A percentile compares a stretch with the other conserved stretches of the same genome.
phyloP scores from a whole-genome alignment of 2,888 invertebrate genomes.

The Calliphora vomitoria region DNA sequence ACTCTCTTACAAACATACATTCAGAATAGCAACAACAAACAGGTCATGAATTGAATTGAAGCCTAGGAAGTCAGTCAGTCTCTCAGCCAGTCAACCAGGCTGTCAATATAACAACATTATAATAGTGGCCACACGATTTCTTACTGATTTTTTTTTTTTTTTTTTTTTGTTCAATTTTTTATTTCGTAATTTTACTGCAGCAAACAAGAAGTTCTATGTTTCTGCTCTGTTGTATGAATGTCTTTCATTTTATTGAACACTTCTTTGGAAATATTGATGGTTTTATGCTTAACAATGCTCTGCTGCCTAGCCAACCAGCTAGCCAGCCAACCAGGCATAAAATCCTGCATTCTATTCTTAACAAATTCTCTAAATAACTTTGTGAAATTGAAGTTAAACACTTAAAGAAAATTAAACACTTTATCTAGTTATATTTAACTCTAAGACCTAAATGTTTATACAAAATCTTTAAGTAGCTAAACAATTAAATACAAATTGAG shows the following conservation, averaged over 20 bases:
- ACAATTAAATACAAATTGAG: not conserved
- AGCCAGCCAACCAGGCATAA: constrained; percentile 4
- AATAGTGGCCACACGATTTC: constrained; percentile 63
- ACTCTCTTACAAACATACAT: constrained; percentile 30
- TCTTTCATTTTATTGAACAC: constrained; percentile 40
- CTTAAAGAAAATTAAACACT: constrained; percentile 22
- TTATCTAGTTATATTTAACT: not conserved
- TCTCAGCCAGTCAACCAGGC: constrained; percentile 33
- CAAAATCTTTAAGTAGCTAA: not conserved
- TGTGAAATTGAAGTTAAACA: constrained; percentile 32
- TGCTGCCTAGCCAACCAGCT: not conserved
- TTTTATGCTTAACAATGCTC: constrained; percentile 36
- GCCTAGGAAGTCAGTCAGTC: constrained; percentile 31
- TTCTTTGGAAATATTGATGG: constrained; percentile 49
- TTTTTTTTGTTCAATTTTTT: not conserved
- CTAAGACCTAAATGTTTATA: not conserved
- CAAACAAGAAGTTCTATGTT: constrained; percentile 8
- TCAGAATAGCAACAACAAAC: constrained; percentile 36
- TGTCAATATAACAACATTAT: constrained; percentile 63
- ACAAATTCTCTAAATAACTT: constrained; percentile 45
- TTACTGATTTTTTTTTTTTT: constrained; percentile 1
- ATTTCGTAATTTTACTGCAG: constrained; percentile 17
- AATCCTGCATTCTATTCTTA: constrained; percentile 10
- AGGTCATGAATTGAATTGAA: constrained; percentile 58
- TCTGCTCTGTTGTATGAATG: not conserved